Percentiles rank a stretch among this genome's conserved stretches.
Evolutionary conservation across 1,140 invertebrate species (phyloP).

Genomic region (Liolophura sinensis): DNA sequence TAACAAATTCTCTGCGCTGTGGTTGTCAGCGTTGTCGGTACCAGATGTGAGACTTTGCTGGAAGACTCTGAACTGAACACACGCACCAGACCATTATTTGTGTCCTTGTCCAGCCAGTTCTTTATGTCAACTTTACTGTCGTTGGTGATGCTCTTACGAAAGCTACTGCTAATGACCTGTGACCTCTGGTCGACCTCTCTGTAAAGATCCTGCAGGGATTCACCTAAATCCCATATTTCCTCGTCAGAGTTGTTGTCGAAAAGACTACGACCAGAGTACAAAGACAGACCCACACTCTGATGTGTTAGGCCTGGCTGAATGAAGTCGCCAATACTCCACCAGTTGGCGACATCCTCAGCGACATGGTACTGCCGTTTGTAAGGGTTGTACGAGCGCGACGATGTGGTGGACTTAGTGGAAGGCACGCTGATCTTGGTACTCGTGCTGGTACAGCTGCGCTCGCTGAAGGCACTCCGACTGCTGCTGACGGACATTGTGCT

Average conservation of each 20-base stretch:
- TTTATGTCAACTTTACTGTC: constrained; percentile 33
- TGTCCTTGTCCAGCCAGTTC: constrained; percentile 50
- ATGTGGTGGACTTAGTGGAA: too few species aligned
- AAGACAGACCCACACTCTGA: constrained; percentile 35
- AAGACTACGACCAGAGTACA: neutral
- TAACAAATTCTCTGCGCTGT: constrained; percentile 53
- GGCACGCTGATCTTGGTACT: too few species aligned
- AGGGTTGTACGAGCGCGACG: too few species aligned
- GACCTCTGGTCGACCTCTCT: constrained; percentile 31
- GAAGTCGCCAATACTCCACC: constrained; percentile 52
- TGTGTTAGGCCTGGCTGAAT: constrained; percentile 37
- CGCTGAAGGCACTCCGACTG: too few species aligned
- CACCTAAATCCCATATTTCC: constrained; percentile 53
- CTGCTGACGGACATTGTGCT: too few species aligned
- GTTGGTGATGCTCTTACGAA: constrained; percentile 8
- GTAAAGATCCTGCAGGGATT: constrained; percentile 55
- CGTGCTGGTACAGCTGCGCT: too few species aligned
- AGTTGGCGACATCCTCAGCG: constrained; percentile 33
- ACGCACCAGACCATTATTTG: constrained; percentile 53
- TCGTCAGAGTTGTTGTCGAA: constrained; percentile 27
- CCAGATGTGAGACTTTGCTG: constrained; percentile 36
- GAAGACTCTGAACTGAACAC: constrained; percentile 46
- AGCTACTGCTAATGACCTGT: constrained; percentile 7
- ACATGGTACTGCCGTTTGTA: constrained; percentile 26
- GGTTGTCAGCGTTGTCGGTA: constrained; percentile 51